Evolutionary conservation across 2,797 vertebrate species (phyloP).

Genomic region (Sternotherus odoratus): DNA sequence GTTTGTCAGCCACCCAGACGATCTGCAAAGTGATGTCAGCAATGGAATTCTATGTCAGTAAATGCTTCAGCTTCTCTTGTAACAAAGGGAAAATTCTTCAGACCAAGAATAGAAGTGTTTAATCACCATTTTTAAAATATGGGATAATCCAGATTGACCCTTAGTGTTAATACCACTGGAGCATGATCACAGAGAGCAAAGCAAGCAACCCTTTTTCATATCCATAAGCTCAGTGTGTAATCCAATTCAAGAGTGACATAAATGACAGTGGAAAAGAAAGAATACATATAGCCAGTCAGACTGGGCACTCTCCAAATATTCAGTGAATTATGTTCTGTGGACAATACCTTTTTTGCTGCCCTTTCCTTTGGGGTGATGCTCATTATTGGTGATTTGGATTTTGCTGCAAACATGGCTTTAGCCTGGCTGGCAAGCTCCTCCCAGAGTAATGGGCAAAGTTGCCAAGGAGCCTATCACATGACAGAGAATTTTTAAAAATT

Average conservation of each 20-base stretch:
- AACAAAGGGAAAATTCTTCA: conserved; percentile 54
- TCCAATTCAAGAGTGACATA: conserved; percentile 67
- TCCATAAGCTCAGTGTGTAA: conserved; percentile 49
- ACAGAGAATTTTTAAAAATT: background rate
- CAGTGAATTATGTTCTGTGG: conserved; percentile 34
- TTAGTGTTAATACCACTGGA: conserved; percentile 70
- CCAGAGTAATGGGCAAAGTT: conserved; percentile 46
- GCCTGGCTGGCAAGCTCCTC: conserved; percentile 30
- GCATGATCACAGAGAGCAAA: conserved; percentile 69
- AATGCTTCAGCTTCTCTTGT: conserved; percentile 44
- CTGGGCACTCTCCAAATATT: conserved; percentile 57
- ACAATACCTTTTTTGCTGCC: conserved; percentile 51
- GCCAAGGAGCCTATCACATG: background rate
- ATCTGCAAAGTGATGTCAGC: conserved; percentile 17
- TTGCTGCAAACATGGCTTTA: background rate
- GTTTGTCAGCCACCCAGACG: background rate
- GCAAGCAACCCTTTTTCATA: conserved; percentile 68
- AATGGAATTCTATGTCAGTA: conserved; percentile 10
- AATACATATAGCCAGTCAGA: conserved; percentile 30
- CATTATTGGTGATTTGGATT: conserved; percentile 21
- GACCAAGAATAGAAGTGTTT: conserved; percentile 58
- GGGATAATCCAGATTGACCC: conserved; percentile 76
- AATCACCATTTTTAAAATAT: conserved; percentile 69
- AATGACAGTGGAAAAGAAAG: conserved; percentile 56
- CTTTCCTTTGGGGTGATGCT: conserved; percentile 37